phyloP scores from a whole-genome alignment of 2,797 vertebrate genomes.

The Phyllotis vaccarum region DNA sequence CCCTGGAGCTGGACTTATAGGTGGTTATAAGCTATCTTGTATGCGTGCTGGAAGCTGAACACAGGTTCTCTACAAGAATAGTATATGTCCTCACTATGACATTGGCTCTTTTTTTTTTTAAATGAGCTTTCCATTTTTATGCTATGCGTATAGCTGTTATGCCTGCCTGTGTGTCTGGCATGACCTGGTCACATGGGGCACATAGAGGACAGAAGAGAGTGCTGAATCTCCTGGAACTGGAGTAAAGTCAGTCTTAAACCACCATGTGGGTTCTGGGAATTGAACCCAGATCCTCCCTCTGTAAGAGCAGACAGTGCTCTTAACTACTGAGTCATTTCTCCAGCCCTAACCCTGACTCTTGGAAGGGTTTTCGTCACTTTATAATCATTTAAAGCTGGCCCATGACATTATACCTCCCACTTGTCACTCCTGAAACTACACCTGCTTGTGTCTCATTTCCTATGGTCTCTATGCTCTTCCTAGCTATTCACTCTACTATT shows the following conservation, averaged over 20 bases:
- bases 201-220: not conserved
- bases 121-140: not conserved
- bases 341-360: not conserved
- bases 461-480: not conserved
- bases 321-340: not conserved
- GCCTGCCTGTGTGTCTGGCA: not conserved
- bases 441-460: not conserved
- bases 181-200: not conserved
- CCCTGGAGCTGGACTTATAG: too few species aligned
- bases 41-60: not conserved
- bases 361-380: not conserved
- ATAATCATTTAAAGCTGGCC: not conserved
- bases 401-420: not conserved
- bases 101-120: not conserved
- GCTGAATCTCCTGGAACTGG: not conserved
- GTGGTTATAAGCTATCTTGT: not conserved
- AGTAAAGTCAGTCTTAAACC: not conserved
- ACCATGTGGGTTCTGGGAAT: not conserved
- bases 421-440: not conserved
- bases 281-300: not conserved
- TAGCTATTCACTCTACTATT: not conserved
- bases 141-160: too few species aligned
- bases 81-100: not conserved
- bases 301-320: not conserved
- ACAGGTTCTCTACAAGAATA: not conserved